Conservation (phyloP, 1,140 invertebrate species). For the Aricia agestis region DNA sequence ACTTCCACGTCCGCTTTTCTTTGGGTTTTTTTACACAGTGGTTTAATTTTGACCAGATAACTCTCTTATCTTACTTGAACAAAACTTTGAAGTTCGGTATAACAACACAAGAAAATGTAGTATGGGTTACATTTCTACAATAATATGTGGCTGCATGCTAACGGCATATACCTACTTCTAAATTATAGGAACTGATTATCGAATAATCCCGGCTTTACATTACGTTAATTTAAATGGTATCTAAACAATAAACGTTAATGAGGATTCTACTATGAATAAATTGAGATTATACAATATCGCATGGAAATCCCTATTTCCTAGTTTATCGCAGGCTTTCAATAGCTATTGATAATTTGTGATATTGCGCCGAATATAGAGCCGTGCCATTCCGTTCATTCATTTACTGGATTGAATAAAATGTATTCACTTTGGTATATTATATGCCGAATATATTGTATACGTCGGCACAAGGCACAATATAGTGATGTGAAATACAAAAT, state of each 20-base stretch:
- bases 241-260: not conserved
- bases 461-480: not conserved
- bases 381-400: conserved; percentile 39
- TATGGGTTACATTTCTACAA: too few species aligned
- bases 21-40: too few species aligned
- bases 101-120: too few species aligned
- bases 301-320: conserved; percentile 11
- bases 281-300: not conserved
- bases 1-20: too few species aligned
- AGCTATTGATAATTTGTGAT: conserved; percentile 31
- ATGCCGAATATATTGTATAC: conserved; percentile 38
- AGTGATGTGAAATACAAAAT: not conserved
- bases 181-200: too few species aligned
- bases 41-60: too few species aligned
- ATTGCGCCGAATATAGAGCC: conserved; percentile 36
- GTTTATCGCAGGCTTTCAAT: conserved; percentile 13
- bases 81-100: too few species aligned
- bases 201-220: not conserved
- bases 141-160: too few species aligned
- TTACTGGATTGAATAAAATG: conserved; percentile 47
- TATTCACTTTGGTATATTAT: conserved; percentile 45
- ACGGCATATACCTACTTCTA: too few species aligned
- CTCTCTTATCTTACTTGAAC: too few species aligned
- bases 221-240: not conserved
- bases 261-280: not conserved